These are phyloP conservation scores for Linurgus olivaceus DNA, from an alignment of 2,797 vertebrate genomes.

Conservation along the genomic window DNA sequence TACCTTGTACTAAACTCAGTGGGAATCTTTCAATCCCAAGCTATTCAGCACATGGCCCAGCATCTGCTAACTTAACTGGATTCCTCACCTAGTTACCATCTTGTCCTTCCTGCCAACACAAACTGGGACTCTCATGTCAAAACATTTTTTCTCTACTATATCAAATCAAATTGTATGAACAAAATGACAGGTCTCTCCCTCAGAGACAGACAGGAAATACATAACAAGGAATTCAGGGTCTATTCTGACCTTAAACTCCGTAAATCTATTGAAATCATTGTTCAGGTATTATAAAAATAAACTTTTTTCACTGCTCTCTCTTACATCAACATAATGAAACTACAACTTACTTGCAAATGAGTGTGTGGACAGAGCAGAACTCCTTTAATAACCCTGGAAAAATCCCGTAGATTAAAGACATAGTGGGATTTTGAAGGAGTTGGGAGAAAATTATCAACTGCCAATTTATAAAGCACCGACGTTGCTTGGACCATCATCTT, in stretches of 20 bases:
- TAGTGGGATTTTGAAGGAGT: conserved; percentile 96
- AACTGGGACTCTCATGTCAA: neutral
- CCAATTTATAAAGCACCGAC: conserved; percentile 85
- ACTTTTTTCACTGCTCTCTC: neutral
- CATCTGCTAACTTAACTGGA: neutral
- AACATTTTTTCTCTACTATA: neutral
- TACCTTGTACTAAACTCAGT: neutral
- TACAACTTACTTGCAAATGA: conserved; percentile 84
- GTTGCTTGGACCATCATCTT: conserved; percentile 91
- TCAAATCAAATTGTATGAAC: neutral
- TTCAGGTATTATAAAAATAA: neutral
- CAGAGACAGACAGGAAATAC: neutral
- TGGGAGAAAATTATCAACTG: conserved; percentile 87
- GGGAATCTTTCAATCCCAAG: neutral
- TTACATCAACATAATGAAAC: neutral
- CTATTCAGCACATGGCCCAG: neutral
- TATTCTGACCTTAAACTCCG: neutral
- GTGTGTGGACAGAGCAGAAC: conserved; percentile 88
- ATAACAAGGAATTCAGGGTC: neutral
- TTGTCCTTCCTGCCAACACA: neutral
- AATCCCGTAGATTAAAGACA: conserved; percentile 93
- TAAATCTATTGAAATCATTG: neutral
- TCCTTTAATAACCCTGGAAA: conserved; percentile 88
- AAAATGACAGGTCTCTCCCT: neutral
- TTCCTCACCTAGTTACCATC: neutral